Evolutionary conservation across 2,797 vertebrate species (phyloP).

Genomic region (Chelon labrosus): DNA sequence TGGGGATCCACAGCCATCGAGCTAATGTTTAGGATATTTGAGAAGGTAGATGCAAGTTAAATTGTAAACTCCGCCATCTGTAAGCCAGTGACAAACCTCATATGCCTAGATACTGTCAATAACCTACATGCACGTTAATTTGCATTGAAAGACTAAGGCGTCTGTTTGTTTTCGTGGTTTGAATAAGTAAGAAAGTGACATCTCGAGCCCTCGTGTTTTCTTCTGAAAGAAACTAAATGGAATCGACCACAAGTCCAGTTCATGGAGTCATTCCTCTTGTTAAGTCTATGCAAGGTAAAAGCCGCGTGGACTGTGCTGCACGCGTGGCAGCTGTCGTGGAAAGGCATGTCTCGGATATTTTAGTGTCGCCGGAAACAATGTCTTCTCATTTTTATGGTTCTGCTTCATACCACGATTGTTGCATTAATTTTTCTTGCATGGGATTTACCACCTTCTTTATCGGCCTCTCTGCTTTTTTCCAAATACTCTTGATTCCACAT

Average conservation of each 20-base stretch:
- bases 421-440: background rate
- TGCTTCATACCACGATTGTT: background rate
- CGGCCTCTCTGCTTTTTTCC: background rate
- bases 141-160: background rate
- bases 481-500: background rate
- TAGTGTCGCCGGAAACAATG: constrained; percentile 29
- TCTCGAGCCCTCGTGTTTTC: background rate
- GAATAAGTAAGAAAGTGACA: background rate
- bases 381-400: constrained; percentile 4
- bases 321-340: constrained; percentile 76
- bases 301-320: constrained; percentile 42
- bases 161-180: constrained; percentile 33
- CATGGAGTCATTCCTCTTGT: constrained; percentile 26
- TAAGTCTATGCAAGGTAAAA: background rate
- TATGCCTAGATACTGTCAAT: background rate
- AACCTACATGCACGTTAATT: background rate
- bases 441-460: background rate
- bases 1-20: too few relatives aligned
- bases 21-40: too few relatives aligned
- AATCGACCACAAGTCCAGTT: constrained; percentile 25
- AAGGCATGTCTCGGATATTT: constrained; percentile 76
- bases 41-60: too few relatives aligned
- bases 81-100: background rate
- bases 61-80: constrained; percentile 17
- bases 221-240: constrained; percentile 15